Evolutionary conservation across 1,140 invertebrate genomes (phyloP), one percentile per base, ranked within the genome.

Genomic region (Neelides sp.): DNA sequence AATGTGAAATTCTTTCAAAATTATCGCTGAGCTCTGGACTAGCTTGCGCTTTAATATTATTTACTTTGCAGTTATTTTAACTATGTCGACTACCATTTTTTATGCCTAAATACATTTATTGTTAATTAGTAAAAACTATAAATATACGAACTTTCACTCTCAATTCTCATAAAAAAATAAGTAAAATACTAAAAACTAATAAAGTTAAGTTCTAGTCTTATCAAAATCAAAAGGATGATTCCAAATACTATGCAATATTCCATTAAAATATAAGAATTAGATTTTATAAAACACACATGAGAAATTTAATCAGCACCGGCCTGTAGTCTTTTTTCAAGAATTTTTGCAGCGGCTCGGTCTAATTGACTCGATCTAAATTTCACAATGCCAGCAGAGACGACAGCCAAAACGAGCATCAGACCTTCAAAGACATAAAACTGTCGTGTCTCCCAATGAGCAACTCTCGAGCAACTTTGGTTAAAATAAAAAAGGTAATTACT

Each of bases 351-450:
- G 30, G 72, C 62, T 51, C 72, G 69, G 48, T 80, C 73, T 1
- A 81, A 62, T 28, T 75, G 64, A 54, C 70, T 73, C 56, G 77
- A 75, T 44, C 78, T 66, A 57, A 72, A 66, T 49, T 69, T 70
- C 3, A 78, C 75, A 40, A 69, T 63, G 8, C 69, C 57, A 42
- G 72, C 73, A 22, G 80, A 84, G 10, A 79, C 58, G 4, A 79
- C 54, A 8, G 78, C 78, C 26, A 80, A 46, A 0, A 77, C 64
- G 60, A 86, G 79, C 66, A 81, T 79, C 52, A 79, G 75, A 12
- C 73, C 73, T 63, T 88, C 79, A 65, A 93, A 92, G 62, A 83
- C 79, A 76, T 86, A 86, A 68, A 85, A 93, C 36, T 78, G 75
- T 74, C 61, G 64, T 56, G 69, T 65, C 52, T 71, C 70, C 12